These are phyloP conservation scores for Drosophila melanica DNA, from an alignment of 1,140 invertebrate species.

Conservation along the genomic window DNA sequence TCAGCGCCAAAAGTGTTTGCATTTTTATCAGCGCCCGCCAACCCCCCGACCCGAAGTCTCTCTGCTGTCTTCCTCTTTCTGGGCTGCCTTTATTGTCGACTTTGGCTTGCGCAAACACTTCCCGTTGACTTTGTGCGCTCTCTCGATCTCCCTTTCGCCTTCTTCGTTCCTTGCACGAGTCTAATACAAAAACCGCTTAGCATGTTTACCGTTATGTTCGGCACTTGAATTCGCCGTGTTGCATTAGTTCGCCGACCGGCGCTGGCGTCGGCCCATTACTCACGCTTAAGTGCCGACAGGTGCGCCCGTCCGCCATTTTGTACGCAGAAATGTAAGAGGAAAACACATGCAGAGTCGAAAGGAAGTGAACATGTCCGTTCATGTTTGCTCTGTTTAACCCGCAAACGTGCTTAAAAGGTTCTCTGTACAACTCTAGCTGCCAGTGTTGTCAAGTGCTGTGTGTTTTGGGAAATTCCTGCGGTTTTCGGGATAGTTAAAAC, in stretches of 20 bases:
- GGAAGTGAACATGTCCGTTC: slow-evolving; percentile 43
- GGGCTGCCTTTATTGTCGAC: slow-evolving; percentile 37
- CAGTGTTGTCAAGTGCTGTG: slow-evolving; percentile 15
- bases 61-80: slow-evolving; percentile 21
- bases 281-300: slow-evolving; percentile 63
- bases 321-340: slow-evolving; percentile 30
- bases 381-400: slow-evolving; percentile 79
- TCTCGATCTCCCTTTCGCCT: slow-evolving; percentile 1
- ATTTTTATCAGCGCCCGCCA: slow-evolving; percentile 53
- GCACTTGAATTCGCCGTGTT: slow-evolving; percentile 80
- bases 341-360: slow-evolving; percentile 21
- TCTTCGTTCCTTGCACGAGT: neutral
- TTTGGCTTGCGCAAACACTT: slow-evolving; percentile 63
- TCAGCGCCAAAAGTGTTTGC: slow-evolving; percentile 66
- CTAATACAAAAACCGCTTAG: slow-evolving; percentile 69
- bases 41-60: neutral
- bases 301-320: slow-evolving; percentile 50
- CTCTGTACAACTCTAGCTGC: slow-evolving; percentile 51
- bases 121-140: slow-evolving; percentile 66
- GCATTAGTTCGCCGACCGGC: slow-evolving; percentile 68
- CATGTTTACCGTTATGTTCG: slow-evolving; percentile 79
- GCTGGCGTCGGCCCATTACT: slow-evolving; percentile 51
- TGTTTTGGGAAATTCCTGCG: neutral
- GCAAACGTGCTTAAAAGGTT: slow-evolving; percentile 64
- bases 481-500: neutral